Evolutionary conservation across 2,797 vertebrate genomes (phyloP), one percentile per base, ranked within the genome.

Genomic region (Moxostoma hubbsi): DNA sequence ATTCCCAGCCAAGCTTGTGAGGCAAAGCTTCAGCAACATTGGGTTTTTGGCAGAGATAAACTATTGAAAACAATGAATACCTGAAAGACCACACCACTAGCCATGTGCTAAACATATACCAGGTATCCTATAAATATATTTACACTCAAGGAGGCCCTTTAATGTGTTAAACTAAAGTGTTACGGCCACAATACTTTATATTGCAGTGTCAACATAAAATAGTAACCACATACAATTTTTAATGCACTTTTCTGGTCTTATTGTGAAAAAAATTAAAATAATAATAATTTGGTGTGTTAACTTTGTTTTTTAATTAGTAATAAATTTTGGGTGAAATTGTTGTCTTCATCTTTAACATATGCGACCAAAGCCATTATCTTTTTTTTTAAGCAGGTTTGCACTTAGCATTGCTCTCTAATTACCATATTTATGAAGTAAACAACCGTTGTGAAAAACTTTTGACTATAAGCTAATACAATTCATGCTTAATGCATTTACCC

Each of bases 381-480:
- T n/a, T n/a, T n/a, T 59, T 82, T 82, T 69, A 71, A 59, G 72
- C 77, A 75, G 72, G 72, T 75, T 61, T 79, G 76, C 24, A 43
- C 47, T 71, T 82, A 71, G 77, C 76, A 59, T 61, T 53, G 66
- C 73, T 57, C 64, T 61, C 76, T 16, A 65, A 82, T 79, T 82
- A 79, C 46, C 65, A 79, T 82, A 82, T 82, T 82, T 72, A 82
- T 82, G 76, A 77, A 77, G 73, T 83, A 83, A 83, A 83, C 81
- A 70, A 71, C 49, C 57, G 76, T 64, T 62, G 36, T 80, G 63
- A 57, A 68, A 61, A 72, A 79, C 58, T 65, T 24, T 24, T 36
- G 11, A 53, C 67, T 62, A 43, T 4, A 63, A 69, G n/a, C 47
- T 53, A 77, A 70, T 70, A n/a, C 49, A 51, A 7, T 16, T 61